Percentiles rank a stretch among this genome's conserved stretches.
phyloP scores from a whole-genome alignment of 1,140 invertebrate species.

The Thereuonema tuberculata region DNA sequence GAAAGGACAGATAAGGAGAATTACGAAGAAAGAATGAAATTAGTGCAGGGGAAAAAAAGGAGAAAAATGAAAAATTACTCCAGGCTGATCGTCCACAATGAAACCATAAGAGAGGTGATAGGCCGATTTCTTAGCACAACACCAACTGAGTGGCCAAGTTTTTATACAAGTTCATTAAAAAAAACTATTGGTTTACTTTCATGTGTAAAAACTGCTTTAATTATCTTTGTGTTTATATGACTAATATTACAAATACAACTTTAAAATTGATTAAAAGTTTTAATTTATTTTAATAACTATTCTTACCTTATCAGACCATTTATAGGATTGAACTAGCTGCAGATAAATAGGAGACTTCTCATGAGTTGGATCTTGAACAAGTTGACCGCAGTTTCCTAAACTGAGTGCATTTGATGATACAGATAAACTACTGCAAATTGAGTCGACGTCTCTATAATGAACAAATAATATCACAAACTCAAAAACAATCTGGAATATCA shows the following conservation, averaged over 20 bases:
- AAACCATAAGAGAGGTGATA: too few species aligned
- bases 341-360: constrained; percentile 73
- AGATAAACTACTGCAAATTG: constrained; percentile 36
- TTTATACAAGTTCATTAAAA: background rate
- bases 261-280: background rate
- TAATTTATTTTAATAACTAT: background rate
- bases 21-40: too few species aligned
- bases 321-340: constrained; percentile 72
- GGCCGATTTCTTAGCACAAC: background rate
- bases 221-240: too few species aligned
- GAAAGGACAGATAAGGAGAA: too few species aligned
- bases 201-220: background rate
- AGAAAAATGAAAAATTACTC: too few species aligned
- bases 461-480: too few species aligned
- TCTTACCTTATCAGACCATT: constrained; percentile 83
- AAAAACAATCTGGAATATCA: too few species aligned
- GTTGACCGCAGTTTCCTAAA: constrained; percentile 61
- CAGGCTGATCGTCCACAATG: too few species aligned
- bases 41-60: too few species aligned
- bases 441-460: constrained; percentile 20
- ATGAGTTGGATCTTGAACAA: constrained; percentile 72
- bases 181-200: background rate
- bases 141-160: background rate
- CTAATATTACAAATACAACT: background rate
- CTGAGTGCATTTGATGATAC: constrained; percentile 58